These are phyloP conservation scores for Thunnus maccoyii DNA, from an alignment of 2,113 vertebrate species.

Conservation along the genomic window DNA sequence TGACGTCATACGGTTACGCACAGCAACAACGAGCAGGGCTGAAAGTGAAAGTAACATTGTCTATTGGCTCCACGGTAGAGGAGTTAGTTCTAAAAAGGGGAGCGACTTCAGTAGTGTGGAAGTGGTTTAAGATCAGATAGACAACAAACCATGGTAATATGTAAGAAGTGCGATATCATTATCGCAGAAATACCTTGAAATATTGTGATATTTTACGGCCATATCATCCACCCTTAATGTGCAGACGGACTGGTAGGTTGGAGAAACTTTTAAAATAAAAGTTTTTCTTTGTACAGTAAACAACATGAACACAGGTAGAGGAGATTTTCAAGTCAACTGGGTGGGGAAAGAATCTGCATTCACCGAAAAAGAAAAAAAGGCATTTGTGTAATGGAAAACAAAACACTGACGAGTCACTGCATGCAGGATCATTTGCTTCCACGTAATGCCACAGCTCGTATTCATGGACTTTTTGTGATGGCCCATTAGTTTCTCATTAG, in stretches of 20 bases:
- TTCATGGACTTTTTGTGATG: conserved; percentile 66
- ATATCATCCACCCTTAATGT: background rate
- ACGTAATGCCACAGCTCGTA: conserved; percentile 64
- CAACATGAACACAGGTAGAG: conserved; percentile 22
- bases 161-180: no score
- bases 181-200: no score
- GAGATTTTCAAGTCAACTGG: conserved; percentile 48
- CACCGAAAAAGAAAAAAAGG: conserved; percentile 40
- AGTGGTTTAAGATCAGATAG: no score
- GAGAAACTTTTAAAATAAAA: conserved; percentile 12
- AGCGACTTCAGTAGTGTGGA: no score
- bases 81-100: no score
- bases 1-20: no score
- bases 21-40: no score
- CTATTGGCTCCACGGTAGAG: no score
- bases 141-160: no score
- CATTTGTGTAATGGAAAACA: conserved; percentile 70
- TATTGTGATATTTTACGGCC: no score
- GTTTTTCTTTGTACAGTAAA: background rate
- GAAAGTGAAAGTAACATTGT: no score
- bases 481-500: conserved; percentile 80
- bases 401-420: conserved; percentile 48
- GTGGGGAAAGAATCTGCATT: conserved; percentile 41
- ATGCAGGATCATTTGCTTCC: conserved; percentile 60
- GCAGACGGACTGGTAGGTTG: background rate